Base-by-base conservation (phyloP, 2,797 vertebrate species). In the Onychomys arenicola region DNA sequence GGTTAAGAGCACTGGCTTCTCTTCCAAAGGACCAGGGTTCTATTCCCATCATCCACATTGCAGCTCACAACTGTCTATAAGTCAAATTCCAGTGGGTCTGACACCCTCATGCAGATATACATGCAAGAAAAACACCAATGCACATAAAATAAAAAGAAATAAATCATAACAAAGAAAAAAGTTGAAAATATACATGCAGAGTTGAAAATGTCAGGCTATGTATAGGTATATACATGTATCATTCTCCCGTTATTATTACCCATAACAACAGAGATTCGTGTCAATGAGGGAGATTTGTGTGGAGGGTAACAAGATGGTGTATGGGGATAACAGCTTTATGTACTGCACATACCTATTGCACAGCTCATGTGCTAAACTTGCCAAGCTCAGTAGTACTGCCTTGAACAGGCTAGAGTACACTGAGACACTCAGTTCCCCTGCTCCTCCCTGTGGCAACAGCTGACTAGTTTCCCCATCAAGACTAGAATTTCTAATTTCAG, bases 401-500 rank as follows among this genome's bases (percentile, higher is more conserved):
- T 10, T 14, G 0, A 84, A 77, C 52, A 89, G 65, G 67, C 19
- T 29, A 61, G 80, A 86, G 40, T 29, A 32, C 7, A 25, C 23
- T 27, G 19, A 49, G 19, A 94, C 4, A 2, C 9, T 73, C 13
- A 78, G 23, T 16, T 84, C 34, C n/a, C 94, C 52, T 78, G 88
- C 29, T 89, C 37, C 61, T 93, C 73, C 34, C 57, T 63, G 37
- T 52, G 67, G 14, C 52, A 63, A 86, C 21, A 49, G 61, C 7
- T n/a, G 10, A 32, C 69, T 67, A 94, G 69, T 95, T 46, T 65
- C 52, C 16, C 55, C 63, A 75, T 3, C 12, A 43, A 29, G 43
- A 61, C 8, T 23, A 96, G 23, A 77, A 43, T 75, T 93, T 95
- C 10, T 17, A 77, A 43, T 75, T 93, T 95, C 10, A 69, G 59